Conservation (phyloP, 64 coral and sea anemone genomes). For the Pocillopora verrucosa region DNA sequence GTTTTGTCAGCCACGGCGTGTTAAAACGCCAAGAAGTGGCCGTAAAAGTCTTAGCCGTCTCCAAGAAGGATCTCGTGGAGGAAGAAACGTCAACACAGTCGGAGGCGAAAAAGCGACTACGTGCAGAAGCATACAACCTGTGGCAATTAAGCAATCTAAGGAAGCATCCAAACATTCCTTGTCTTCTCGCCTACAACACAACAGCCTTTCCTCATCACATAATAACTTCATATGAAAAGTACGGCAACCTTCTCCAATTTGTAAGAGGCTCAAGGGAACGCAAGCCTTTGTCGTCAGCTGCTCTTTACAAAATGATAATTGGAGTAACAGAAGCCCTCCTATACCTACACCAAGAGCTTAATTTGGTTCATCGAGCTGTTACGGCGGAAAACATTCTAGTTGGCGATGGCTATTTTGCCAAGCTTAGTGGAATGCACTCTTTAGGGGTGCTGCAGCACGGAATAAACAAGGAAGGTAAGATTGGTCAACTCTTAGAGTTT, state of each 20-base stretch:
- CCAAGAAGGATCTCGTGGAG: neutral
- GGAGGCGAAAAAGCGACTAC: neutral
- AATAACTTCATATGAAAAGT: neutral
- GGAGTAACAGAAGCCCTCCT: neutral
- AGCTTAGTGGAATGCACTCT: conserved; percentile 54
- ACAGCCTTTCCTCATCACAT: conserved; percentile 15
- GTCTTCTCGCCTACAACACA: conserved; percentile 33
- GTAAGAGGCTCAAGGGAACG: conserved; percentile 9
- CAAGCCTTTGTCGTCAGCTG: neutral
- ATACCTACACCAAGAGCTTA: neutral
- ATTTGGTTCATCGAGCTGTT: conserved; percentile 36
- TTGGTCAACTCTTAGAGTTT: neutral
- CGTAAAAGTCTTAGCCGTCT: neutral
- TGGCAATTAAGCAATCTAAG: neutral
- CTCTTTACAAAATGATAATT: neutral
- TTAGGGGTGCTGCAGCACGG: neutral
- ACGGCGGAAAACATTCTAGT: conserved; percentile 68
- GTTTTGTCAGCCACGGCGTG: neutral
- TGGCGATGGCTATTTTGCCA: conserved; percentile 18
- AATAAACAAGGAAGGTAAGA: neutral
- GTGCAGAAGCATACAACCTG: conserved; percentile 19
- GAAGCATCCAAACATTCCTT: conserved; percentile 28
- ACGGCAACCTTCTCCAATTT: conserved; percentile 41
- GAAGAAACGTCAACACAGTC: neutral
- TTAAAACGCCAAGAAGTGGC: conserved; percentile 8